Conservation (phyloP, 2,888 invertebrate genomes). For the Aradus depressus region DNA sequence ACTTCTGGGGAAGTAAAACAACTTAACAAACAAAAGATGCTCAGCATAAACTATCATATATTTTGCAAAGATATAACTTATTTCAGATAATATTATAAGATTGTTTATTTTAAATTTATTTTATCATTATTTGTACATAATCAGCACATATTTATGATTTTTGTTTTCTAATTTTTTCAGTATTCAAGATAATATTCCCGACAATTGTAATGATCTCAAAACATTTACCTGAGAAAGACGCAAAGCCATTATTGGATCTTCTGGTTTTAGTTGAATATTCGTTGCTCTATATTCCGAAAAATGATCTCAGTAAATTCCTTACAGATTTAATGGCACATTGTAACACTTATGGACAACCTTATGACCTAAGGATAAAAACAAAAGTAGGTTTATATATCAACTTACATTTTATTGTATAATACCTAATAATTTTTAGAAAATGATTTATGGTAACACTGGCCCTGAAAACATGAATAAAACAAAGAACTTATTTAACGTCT, state of each 20-base stretch:
- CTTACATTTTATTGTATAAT: background rate
- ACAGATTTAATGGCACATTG: slow-evolving; percentile 3
- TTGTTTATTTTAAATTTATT: too few relatives aligned
- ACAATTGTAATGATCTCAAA: slow-evolving; percentile 2
- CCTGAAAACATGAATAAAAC: background rate
- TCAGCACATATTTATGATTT: too few relatives aligned
- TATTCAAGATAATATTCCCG: slow-evolving; percentile 6
- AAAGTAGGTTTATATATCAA: slow-evolving; percentile 3
- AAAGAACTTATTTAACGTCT: background rate
- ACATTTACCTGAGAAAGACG: slow-evolving; percentile 1
- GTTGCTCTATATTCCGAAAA: background rate
- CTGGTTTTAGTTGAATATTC: slow-evolving; percentile 11
- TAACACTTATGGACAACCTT: slow-evolving; percentile 13
- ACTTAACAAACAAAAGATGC: too few relatives aligned
- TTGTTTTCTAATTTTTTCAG: background rate
- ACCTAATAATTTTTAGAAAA: background rate
- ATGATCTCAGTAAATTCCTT: slow-evolving; percentile 1
- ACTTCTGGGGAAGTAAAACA: too few relatives aligned
- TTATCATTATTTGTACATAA: too few relatives aligned
- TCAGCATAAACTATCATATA: too few relatives aligned
- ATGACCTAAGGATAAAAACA: slow-evolving; percentile 12
- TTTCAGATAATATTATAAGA: too few relatives aligned
- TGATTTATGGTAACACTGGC: background rate
- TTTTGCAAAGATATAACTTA: too few relatives aligned
- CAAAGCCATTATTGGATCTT: slow-evolving; percentile 11